A percentile compares a stretch with the other conserved stretches of the same genome.
Evolutionary conservation across 2,113 vertebrate species (phyloP).

Genomic region (Pseudopodoces humilis): DNA sequence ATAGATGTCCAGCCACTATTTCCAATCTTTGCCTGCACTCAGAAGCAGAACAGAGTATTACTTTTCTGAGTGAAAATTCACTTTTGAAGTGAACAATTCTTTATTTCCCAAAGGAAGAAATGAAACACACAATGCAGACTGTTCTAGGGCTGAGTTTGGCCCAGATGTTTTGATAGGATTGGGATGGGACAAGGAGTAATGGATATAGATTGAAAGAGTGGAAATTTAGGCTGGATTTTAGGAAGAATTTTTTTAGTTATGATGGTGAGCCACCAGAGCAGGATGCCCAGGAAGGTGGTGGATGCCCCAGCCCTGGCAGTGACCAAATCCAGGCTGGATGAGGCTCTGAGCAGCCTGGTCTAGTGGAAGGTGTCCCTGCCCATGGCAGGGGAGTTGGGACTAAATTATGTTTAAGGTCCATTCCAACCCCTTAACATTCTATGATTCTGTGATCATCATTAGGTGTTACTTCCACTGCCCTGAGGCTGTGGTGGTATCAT

Average conservation of each 20-base stretch:
- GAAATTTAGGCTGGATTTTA: background rate
- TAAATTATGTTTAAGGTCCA: too few species aligned
- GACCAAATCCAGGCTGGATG: background rate
- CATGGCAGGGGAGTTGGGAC: background rate
- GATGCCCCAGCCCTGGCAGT: background rate
- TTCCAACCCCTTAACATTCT: background rate
- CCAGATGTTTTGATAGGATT: background rate
- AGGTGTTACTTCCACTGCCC: background rate
- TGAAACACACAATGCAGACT: background rate
- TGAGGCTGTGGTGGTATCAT: background rate
- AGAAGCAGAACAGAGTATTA: background rate
- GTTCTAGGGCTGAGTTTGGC: background rate
- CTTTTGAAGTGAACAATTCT: background rate
- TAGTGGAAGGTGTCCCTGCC: background rate
- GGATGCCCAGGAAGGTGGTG: background rate
- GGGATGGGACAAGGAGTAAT: background rate
- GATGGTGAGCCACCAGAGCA: background rate
- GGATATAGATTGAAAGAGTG: background rate
- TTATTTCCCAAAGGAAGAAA: slow-evolving; percentile 1
- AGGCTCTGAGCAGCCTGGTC: background rate
- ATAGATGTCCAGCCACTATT: background rate
- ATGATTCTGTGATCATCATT: background rate
- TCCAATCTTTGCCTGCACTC: background rate
- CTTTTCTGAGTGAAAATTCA: background rate
- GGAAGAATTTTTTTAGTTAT: too few species aligned